Evolutionary conservation across 2,797 vertebrate species (phyloP), one percentile per base, ranked within the genome.

Genomic region (Sternarchorhynchus goeldii): DNA sequence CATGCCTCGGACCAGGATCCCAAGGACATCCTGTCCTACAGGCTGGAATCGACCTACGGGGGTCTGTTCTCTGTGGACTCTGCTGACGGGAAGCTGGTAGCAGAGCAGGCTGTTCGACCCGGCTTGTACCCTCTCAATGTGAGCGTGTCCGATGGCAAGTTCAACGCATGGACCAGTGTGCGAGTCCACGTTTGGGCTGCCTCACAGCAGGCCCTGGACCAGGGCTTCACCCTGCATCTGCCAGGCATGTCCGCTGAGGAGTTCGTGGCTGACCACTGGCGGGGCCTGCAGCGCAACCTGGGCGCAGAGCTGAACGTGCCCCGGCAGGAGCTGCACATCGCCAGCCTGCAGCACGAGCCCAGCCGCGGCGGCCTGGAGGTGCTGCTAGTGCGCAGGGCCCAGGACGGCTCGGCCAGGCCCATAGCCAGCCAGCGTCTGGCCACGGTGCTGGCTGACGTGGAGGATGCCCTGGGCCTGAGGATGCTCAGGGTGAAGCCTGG

Each of bases 1-100:
- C 97, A 99, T 0, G 96, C 97, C 69, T 95, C 96, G 0, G 98
- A 99, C 88, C 93, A 93, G 85, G 98, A 99, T 84, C 94, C 92
- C 2, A 95, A 96, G 1, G 98, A 99, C 58, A 89, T 91, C 0
- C 88, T 99, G 66, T 84, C 88, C 73, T 99, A 95, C 86, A 89
- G 84, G n/a, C 84, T 98, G 87, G 87, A 89, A 2, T 92, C 90
- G 50, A 88, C 88, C 0, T 75, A 74, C 0, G 86, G 83, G 6
- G 85, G 84, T 0, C 85, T 80, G 0, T 99, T 98, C 89, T 95
- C 95, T 0, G 91, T 99, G 0, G 95, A 96, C 1, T 1, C 72
- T 0, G 31, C 88, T 0, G 95, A 96, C 2, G 97, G 98, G 12
- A 97, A 95, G 75, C 93, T 99, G 36, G 94, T 97, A 60, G 95